These are phyloP conservation scores for Liolophura sinensis DNA, from an alignment of 1,140 invertebrate genomes.

Conservation along the genomic window DNA sequence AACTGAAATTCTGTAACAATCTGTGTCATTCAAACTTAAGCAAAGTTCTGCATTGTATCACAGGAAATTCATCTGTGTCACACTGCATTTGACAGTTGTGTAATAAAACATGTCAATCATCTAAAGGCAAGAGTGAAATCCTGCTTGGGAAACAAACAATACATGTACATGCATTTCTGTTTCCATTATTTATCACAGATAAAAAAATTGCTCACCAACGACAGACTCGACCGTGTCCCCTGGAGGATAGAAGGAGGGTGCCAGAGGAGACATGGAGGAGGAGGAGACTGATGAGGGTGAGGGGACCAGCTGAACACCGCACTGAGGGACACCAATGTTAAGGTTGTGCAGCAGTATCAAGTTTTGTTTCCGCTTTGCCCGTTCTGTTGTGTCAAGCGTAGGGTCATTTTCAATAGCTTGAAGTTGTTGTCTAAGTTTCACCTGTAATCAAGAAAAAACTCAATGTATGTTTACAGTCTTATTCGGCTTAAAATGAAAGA, in stretches of 20 bases:
- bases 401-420: conserved; percentile 73
- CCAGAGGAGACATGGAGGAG: conserved; percentile 66
- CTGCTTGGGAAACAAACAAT: too few relatives aligned
- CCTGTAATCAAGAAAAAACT: conserved; percentile 29
- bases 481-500: too few relatives aligned
- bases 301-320: neutral
- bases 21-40: too few relatives aligned
- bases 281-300: conserved; percentile 22
- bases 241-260: conserved; percentile 66
- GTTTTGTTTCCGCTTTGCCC: conserved; percentile 73
- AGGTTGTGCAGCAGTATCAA: conserved; percentile 66
- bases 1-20: too few relatives aligned
- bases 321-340: conserved; percentile 11
- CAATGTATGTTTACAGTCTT: too few relatives aligned
- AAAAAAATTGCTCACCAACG: conserved; percentile 66
- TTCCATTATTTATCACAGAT: too few relatives aligned
- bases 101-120: too few relatives aligned
- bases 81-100: too few relatives aligned
- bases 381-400: conserved; percentile 68
- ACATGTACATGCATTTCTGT: too few relatives aligned
- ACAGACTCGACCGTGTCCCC: conserved; percentile 77
- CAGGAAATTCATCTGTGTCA: too few relatives aligned
- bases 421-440: conserved; percentile 68
- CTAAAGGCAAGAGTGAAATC: too few relatives aligned
- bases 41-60: too few relatives aligned